A percentile compares a stretch with the other conserved stretches of the same genome.
Conservation (phyloP, 2,113 vertebrate species). For the Myotis brandtii region DNA sequence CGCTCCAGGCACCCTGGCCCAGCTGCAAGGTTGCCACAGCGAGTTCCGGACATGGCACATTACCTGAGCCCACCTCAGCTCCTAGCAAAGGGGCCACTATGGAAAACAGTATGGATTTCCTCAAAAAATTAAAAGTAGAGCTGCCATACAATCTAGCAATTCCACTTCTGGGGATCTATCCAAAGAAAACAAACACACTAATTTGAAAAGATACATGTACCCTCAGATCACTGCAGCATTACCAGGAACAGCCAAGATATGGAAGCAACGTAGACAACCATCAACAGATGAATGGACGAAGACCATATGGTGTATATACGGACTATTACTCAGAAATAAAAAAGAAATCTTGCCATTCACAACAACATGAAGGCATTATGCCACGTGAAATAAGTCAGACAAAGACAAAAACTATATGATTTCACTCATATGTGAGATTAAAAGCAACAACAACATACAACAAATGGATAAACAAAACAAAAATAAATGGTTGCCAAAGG, state of each 20-base stretch:
- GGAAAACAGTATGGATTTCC: not conserved
- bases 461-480: not conserved
- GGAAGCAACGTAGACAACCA: too few species aligned
- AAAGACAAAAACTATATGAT: too few species aligned
- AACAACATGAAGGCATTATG: not conserved
- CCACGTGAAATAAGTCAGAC: too few species aligned
- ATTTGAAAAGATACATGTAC: not conserved
- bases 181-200: not conserved
- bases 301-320: not conserved
- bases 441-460: not conserved
- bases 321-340: not conserved
- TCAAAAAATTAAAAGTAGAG: not conserved
- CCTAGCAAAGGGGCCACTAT: not conserved
- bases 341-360: not conserved
- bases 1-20: not conserved
- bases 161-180: not conserved
- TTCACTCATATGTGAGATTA: not conserved
- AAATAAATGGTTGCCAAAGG: not conserved
- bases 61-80: not conserved
- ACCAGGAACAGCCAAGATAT: not conserved
- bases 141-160: not conserved
- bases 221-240: not conserved
- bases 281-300: not conserved
- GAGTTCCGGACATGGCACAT: not conserved
- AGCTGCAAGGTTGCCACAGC: not conserved